Conservation (phyloP, 1,140 invertebrate genomes). For the Drosophila parabipectinata region DNA sequence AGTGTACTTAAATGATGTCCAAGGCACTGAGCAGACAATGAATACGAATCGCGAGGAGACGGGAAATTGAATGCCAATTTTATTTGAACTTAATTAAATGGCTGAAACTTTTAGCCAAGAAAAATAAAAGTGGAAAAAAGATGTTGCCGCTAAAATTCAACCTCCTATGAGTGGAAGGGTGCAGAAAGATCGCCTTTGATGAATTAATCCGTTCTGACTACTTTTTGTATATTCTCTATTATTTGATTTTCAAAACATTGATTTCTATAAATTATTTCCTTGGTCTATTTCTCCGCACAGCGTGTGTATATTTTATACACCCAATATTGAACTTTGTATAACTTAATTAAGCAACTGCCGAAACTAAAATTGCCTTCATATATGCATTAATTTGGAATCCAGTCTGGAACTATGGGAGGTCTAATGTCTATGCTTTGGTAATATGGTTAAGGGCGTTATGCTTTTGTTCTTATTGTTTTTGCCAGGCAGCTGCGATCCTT, state of each 20-base stretch:
- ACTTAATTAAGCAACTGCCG: slow-evolving; percentile 31
- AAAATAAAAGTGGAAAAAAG: slow-evolving; percentile 24
- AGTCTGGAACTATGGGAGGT: slow-evolving; percentile 21
- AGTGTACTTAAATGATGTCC: slow-evolving; percentile 59
- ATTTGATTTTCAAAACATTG: not conserved
- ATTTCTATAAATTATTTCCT: not conserved
- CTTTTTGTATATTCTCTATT: too few species aligned
- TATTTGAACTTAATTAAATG: slow-evolving; percentile 69
- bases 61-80: slow-evolving; percentile 55
- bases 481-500: slow-evolving; percentile 28
- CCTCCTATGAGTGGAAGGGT: too few species aligned
- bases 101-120: slow-evolving; percentile 24
- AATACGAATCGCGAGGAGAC: slow-evolving; percentile 27
- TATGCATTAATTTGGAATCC: slow-evolving; percentile 20
- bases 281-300: not conserved
- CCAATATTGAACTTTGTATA: slow-evolving; percentile 46
- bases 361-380: slow-evolving; percentile 41
- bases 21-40: slow-evolving; percentile 33
- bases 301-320: slow-evolving; percentile 25
- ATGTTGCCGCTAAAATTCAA: slow-evolving; percentile 2
- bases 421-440: slow-evolving; percentile 51
- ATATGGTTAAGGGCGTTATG: slow-evolving; percentile 52
- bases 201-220: too few species aligned
- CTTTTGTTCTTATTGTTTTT: slow-evolving; percentile 34
- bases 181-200: too few species aligned